These are phyloP conservation scores for Spondyliosoma cantharus DNA, from an alignment of 2,797 vertebrate species.

Conservation along the genomic window DNA sequence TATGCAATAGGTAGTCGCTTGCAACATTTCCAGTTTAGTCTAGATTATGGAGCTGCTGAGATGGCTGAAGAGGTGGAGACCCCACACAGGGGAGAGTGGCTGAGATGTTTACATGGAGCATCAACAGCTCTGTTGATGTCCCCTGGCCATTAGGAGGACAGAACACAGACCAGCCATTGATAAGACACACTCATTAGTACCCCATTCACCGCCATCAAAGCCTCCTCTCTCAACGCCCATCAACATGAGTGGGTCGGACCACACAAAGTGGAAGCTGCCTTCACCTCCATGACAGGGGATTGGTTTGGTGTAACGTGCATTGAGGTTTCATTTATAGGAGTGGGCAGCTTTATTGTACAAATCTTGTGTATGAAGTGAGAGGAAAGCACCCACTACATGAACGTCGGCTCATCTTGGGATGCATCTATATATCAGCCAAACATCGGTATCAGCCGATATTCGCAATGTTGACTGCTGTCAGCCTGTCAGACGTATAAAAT, in stretches of 20 bases:
- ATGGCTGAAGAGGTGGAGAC: conserved; percentile 53
- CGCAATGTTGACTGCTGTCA: too few relatives aligned
- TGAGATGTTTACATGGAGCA: conserved; percentile 73
- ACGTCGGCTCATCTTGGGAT: too few relatives aligned
- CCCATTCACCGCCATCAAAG: conserved; percentile 75
- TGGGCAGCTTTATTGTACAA: not conserved
- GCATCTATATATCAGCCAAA: too few relatives aligned
- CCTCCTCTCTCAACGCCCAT: conserved; percentile 71
- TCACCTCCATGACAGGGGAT: conserved; percentile 2
- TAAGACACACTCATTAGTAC: conserved; percentile 80
- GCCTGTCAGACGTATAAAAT: too few relatives aligned
- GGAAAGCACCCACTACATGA: not conserved
- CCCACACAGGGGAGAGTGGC: conserved; percentile 46
- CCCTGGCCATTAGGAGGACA: conserved; percentile 70
- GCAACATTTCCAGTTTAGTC: conserved; percentile 21
- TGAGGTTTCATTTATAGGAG: conserved; percentile 19
- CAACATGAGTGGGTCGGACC: conserved; percentile 50
- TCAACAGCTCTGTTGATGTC: conserved; percentile 64
- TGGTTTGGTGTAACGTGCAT: not conserved
- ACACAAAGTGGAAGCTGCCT: conserved; percentile 37
- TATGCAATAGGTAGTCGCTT: conserved; percentile 33
- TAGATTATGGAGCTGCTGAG: conserved; percentile 34
- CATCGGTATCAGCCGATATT: too few relatives aligned
- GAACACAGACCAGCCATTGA: conserved; percentile 78
- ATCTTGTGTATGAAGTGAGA: not conserved